Evolutionary conservation across 2,888 invertebrate genomes (phyloP).

Genomic region (Actias luna): DNA sequence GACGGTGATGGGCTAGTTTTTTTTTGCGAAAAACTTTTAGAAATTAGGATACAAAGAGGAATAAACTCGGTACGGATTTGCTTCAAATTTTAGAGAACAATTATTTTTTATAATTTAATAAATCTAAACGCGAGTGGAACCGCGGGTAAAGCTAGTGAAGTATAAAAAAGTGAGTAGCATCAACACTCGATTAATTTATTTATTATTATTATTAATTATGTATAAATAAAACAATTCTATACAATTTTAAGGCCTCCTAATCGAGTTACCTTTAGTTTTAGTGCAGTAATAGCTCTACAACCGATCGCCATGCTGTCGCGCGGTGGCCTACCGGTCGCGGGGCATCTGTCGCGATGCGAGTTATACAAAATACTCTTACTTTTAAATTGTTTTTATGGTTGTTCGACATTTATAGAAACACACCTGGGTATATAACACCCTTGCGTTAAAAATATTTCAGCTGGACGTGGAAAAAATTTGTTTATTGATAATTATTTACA

Average conservation of each 20-base stretch:
- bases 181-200: background rate
- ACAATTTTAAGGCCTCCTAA: conserved; percentile 7
- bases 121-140: too few relatives aligned
- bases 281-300: conserved; percentile 61
- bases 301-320: conserved; percentile 71
- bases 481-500: too few relatives aligned
- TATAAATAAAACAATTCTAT: background rate
- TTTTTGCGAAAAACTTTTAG: too few relatives aligned
- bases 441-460: background rate
- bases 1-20: too few relatives aligned
- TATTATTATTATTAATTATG: background rate
- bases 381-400: background rate
- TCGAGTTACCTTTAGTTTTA: conserved; percentile 55
- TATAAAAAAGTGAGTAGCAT: too few relatives aligned
- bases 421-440: background rate
- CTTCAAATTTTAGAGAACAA: too few relatives aligned
- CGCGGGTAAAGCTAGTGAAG: too few relatives aligned
- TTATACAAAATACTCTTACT: background rate
- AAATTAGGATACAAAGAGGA: too few relatives aligned
- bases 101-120: too few relatives aligned
- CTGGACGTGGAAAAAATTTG: too few relatives aligned
- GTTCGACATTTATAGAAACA: background rate
- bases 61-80: too few relatives aligned
- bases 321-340: conserved; percentile 60
- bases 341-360: conserved; percentile 59